Conservation (phyloP, 2,113 vertebrate genomes). For the Perognathus longimembris region DNA sequence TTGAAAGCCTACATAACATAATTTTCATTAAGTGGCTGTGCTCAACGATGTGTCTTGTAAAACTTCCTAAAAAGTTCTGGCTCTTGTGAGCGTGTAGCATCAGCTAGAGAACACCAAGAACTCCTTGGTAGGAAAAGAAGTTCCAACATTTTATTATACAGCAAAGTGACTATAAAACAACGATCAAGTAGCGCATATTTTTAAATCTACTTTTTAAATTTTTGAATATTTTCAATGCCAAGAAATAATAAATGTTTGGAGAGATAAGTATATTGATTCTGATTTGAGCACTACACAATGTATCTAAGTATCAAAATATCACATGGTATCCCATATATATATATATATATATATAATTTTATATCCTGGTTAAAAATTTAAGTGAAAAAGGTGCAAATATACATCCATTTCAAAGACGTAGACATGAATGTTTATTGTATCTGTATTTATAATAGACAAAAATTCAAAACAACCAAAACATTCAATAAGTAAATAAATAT, state of each 20-base stretch:
- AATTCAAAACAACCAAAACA: not conserved
- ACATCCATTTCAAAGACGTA: not conserved
- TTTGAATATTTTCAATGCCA: not conserved
- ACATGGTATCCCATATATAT: not conserved
- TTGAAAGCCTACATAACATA: not conserved
- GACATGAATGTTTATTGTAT: not conserved
- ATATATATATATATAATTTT: too few species aligned
- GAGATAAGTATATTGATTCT: not conserved
- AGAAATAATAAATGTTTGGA: not conserved
- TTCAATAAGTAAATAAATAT: not conserved
- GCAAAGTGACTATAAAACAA: not conserved
- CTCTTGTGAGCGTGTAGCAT: not conserved
- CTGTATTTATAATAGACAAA: not conserved
- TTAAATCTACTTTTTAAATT: not conserved
- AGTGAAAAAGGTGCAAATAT: not conserved
- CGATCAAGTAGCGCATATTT: not conserved
- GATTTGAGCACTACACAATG: not conserved
- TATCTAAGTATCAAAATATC: not conserved
- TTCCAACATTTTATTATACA: not conserved
- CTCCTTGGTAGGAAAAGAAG: not conserved
- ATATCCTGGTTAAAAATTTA: not conserved
- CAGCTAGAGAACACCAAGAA: not conserved
- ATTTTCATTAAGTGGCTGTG: not conserved
- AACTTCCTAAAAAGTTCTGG: not conserved
- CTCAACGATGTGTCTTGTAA: not conserved